Conservation (phyloP, 1,140 invertebrate species). For the Bicyclus anynana region DNA sequence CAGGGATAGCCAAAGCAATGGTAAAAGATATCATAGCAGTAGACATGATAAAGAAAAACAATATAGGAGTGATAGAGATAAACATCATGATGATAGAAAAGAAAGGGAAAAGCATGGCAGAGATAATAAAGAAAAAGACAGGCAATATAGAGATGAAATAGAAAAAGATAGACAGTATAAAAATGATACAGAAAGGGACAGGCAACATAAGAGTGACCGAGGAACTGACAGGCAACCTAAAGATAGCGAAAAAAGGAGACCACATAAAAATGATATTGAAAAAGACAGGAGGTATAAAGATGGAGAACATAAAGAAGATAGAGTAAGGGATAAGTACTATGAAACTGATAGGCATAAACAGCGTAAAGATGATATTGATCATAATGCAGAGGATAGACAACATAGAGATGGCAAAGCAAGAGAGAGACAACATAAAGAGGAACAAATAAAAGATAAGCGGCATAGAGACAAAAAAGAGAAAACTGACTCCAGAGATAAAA, state of each 20-base stretch:
- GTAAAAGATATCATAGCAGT: conserved; percentile 14
- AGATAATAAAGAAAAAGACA: conserved; percentile 16
- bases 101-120: conserved; percentile 8
- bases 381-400: conserved; percentile 13
- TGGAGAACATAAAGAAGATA: background rate
- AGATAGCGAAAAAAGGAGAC: background rate
- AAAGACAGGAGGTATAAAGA: background rate
- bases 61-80: conserved; percentile 20
- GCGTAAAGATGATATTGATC: conserved; percentile 15
- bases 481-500: conserved; percentile 3
- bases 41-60: conserved; percentile 23
- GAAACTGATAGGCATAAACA: conserved; percentile 22
- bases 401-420: conserved; percentile 6
- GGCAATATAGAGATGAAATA: conserved; percentile 9
- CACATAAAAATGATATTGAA: background rate
- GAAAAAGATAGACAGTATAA: conserved; percentile 19
- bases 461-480: conserved; percentile 25
- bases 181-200: conserved; percentile 21
- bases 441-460: too few relatives aligned
- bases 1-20: conserved; percentile 5
- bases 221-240: background rate
- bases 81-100: conserved; percentile 11
- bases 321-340: background rate
- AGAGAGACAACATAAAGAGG: background rate
- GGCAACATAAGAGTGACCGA: background rate